Evolutionary conservation across 2,888 invertebrate species (phyloP).

Genomic region (Drosophila recens): DNA sequence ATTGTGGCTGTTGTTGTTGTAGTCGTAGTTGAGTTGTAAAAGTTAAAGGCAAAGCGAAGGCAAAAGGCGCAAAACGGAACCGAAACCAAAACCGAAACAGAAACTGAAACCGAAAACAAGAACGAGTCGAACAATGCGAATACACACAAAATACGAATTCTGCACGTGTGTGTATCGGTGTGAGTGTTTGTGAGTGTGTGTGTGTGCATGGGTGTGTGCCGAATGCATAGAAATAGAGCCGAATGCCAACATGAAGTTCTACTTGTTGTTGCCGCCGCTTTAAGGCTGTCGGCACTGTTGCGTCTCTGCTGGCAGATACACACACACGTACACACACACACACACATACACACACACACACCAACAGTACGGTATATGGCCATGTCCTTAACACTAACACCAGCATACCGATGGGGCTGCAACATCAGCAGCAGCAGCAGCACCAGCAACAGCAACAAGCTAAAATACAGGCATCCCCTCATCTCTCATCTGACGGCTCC

Average conservation of each 20-base stretch:
- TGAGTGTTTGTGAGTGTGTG: constrained; percentile 2
- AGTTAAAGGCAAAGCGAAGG: constrained; percentile 39
- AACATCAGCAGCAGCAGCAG: constrained; percentile 22
- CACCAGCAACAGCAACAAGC: constrained; percentile 4
- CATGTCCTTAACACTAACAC: constrained; percentile 72
- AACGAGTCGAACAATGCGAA: constrained; percentile 43
- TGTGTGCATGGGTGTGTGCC: constrained; percentile 18
- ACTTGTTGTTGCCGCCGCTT: constrained; percentile 65
- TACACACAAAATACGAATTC: constrained; percentile 52
- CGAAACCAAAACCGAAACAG: constrained; percentile 30
- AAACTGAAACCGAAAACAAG: constrained; percentile 57
- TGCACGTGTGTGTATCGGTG: constrained; percentile 2
- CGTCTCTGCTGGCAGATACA: constrained; percentile 62
- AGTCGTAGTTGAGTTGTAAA: constrained; percentile 26
- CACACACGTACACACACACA: constrained; percentile 31
- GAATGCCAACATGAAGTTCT: constrained; percentile 64
- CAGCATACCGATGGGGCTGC: constrained; percentile 55
- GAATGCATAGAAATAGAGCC: constrained; percentile 54
- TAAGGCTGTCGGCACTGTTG: constrained; percentile 55
- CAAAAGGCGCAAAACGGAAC: constrained; percentile 51
- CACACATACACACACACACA: neutral
- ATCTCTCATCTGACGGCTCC: constrained; percentile 5
- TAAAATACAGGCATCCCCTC: neutral
- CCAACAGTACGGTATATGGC: constrained; percentile 35
- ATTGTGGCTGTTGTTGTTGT: neutral